Conservation (phyloP, 2,113 vertebrate genomes). For the Misgurnus mizolepis region DNA sequence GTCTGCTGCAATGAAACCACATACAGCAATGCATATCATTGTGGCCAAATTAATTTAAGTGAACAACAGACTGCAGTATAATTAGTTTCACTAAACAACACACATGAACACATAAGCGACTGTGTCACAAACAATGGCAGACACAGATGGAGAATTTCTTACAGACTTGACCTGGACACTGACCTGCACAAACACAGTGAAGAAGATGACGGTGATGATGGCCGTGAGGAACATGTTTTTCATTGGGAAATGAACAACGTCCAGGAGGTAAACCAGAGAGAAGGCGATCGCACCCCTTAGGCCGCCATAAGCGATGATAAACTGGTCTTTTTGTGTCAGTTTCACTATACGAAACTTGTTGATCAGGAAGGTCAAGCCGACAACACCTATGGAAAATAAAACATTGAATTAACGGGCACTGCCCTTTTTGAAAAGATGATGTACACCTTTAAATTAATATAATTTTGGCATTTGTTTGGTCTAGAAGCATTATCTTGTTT, state of each 20-base stretch:
- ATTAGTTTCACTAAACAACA: too few relatives aligned
- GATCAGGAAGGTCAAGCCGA: conserved; percentile 90
- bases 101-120: too few relatives aligned
- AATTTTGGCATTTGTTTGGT: too few relatives aligned
- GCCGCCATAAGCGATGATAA: conserved; percentile 95
- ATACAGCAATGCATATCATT: too few relatives aligned
- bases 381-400: conserved; percentile 78
- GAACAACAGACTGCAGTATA: too few relatives aligned
- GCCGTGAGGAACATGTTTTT: conserved; percentile 93
- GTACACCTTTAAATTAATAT: too few relatives aligned
- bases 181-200: conserved; percentile 98
- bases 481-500: too few relatives aligned
- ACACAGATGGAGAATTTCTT: too few relatives aligned
- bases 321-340: conserved; percentile 96
- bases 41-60: too few relatives aligned
- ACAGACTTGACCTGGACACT: neutral
- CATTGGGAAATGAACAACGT: conserved; percentile 74
- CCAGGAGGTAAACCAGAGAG: conserved; percentile 91
- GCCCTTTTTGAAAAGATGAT: too few relatives aligned
- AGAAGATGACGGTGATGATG: conserved; percentile 98
- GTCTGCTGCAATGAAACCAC: too few relatives aligned
- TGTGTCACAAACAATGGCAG: too few relatives aligned
- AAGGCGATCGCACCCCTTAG: conserved; percentile 97
- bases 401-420: neutral
- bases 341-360: conserved; percentile 98